Conservation (phyloP, 2,797 vertebrate genomes). For the Hemibagrus guttatus region DNA sequence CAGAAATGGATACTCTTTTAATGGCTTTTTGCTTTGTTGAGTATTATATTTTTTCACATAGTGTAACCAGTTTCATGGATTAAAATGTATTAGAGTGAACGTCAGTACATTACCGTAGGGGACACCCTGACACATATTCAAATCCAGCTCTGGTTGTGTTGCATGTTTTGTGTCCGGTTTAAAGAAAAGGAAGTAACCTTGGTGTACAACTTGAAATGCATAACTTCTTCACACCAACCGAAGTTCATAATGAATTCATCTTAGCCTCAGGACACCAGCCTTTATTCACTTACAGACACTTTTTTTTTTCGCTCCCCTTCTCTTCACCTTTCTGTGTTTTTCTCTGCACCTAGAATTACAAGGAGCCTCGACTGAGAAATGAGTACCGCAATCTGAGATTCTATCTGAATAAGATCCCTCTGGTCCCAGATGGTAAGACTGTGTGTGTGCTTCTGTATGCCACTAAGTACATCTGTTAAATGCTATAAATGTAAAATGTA, state of each 20-base stretch:
- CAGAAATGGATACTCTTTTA: constrained; percentile 19
- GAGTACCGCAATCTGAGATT: constrained; percentile 95
- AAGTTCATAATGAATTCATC: background rate
- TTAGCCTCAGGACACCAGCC: background rate
- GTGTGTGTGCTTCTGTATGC: background rate
- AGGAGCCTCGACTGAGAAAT: constrained; percentile 86
- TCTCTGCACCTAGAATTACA: constrained; percentile 84
- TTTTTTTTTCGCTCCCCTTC: background rate
- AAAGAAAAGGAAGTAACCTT: background rate
- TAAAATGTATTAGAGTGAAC: background rate
- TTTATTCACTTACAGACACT: background rate
- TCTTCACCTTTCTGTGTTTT: background rate
- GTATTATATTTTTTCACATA: background rate
- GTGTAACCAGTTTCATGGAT: background rate
- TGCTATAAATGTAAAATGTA: constrained; percentile 8
- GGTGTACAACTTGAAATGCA: background rate
- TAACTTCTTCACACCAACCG: background rate
- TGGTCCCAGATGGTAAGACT: constrained; percentile 92
- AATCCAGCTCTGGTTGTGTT: background rate
- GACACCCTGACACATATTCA: background rate
- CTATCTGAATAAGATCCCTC: constrained; percentile 97
- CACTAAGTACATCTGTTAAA: background rate
- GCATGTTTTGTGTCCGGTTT: background rate
- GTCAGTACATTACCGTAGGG: background rate
- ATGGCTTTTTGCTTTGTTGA: constrained; percentile 6